phyloP scores from a whole-genome alignment of 2,797 vertebrate genomes.

The Protosalanx chinensis region DNA sequence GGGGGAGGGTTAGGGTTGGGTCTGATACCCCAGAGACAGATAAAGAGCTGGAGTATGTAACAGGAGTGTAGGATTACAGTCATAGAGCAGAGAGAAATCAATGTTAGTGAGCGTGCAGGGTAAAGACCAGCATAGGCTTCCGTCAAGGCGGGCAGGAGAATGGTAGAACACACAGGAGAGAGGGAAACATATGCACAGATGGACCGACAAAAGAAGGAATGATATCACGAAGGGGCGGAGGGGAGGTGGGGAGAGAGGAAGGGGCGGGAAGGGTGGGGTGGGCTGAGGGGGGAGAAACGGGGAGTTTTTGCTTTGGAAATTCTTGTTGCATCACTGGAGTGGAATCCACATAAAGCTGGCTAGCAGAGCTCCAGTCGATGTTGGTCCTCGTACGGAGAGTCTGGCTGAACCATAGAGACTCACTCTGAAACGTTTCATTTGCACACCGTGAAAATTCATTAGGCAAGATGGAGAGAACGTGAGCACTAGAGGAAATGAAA shows the following conservation, averaged over 20 bases:
- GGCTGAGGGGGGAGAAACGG: neutral
- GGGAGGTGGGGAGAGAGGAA: neutral
- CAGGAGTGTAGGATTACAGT: constrained; percentile 62
- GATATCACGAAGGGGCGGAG: neutral
- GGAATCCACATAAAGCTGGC: constrained; percentile 64
- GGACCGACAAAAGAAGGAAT: neutral
- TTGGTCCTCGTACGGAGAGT: too few relatives aligned
- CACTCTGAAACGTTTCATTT: too few relatives aligned
- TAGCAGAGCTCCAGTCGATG: constrained; percentile 25
- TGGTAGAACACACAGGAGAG: constrained; percentile 13
- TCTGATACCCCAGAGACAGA: constrained; percentile 53
- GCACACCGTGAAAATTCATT: neutral
- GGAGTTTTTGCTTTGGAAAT: constrained; percentile 44
- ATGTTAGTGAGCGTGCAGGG: constrained; percentile 41
- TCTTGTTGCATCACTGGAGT: constrained; percentile 65
- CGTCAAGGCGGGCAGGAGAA: neutral
- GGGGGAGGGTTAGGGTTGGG: constrained; percentile 35
- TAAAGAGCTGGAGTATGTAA: constrained; percentile 40
- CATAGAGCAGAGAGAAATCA: constrained; percentile 20
- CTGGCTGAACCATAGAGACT: too few relatives aligned
- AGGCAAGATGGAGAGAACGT: neutral
- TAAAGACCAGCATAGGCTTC: neutral
- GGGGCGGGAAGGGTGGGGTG: too few relatives aligned
- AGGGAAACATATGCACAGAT: constrained; percentile 15
- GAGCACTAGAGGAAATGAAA: neutral